Conservation (phyloP, 2,888 invertebrate genomes). For the Ophraella communa region DNA sequence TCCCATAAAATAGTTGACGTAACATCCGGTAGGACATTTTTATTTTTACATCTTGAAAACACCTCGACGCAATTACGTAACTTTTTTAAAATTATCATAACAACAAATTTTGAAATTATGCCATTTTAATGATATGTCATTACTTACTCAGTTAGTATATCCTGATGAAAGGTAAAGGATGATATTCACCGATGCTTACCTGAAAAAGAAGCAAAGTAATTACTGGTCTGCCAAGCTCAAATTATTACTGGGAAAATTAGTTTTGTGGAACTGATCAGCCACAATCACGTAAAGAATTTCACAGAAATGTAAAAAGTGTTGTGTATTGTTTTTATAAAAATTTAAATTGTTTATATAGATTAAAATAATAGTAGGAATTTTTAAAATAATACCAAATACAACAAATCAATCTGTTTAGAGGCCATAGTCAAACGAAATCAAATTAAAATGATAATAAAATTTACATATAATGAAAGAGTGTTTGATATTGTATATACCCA, state of each 20-base stretch:
- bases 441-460: no score
- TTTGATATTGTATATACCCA: no score
- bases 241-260: conserved; percentile 23
- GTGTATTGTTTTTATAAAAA: background rate
- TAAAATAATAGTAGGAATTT: background rate
- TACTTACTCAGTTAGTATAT: conserved; percentile 26
- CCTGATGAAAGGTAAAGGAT: conserved; percentile 24
- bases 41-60: background rate
- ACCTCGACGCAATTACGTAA: background rate
- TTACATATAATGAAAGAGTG: no score
- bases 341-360: background rate
- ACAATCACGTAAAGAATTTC: background rate
- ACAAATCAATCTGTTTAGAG: no score
- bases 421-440: no score
- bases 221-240: conserved; percentile 16
- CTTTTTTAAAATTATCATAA: background rate
- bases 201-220: conserved; percentile 33
- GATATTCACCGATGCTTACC: conserved; percentile 28
- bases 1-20: background rate
- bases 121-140: conserved; percentile 34
- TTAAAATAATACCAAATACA: no score
- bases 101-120: conserved; percentile 17
- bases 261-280: background rate
- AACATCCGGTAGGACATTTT: no score
- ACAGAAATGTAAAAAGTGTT: background rate